Percentiles rank a stretch among this genome's conserved stretches.
phyloP scores from a whole-genome alignment of 1,140 invertebrate species.

The Trinorchestia longiramus region DNA sequence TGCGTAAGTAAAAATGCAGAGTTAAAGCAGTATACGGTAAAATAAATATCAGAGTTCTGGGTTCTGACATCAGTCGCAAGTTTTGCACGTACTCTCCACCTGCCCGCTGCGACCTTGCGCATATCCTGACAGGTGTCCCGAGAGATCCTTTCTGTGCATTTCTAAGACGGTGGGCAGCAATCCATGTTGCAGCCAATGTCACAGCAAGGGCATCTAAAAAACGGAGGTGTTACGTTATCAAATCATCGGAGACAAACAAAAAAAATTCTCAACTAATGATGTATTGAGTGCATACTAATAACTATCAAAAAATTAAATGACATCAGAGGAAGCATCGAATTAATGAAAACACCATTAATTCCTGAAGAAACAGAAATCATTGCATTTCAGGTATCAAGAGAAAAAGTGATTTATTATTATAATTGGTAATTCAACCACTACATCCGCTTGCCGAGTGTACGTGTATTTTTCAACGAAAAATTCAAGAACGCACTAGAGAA shows the following conservation, averaged over 20 bases:
- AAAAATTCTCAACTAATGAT: no score
- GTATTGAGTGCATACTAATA: no score
- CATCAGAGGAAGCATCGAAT: background rate
- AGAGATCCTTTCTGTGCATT: background rate
- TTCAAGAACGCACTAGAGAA: no score
- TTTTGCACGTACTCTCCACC: background rate
- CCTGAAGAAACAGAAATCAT: no score
- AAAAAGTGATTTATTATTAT: no score
- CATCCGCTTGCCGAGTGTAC: no score
- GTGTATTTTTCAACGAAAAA: no score
- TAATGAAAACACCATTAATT: background rate
- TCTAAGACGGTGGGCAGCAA: background rate
- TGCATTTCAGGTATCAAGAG: no score
- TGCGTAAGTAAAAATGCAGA: background rate
- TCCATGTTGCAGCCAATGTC: background rate
- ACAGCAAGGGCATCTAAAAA: background rate
- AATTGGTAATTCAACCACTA: no score
- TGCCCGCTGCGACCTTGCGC: slow-evolving; percentile 8
- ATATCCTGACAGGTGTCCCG: background rate
- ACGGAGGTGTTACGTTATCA: background rate
- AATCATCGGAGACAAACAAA: no score
- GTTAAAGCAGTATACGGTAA: background rate
- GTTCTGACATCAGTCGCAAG: background rate
- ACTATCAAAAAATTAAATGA: background rate
- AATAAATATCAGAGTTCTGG: background rate